Evolutionary conservation across 2,113 vertebrate species (phyloP).

Genomic region (Cynopterus brachyotis): DNA sequence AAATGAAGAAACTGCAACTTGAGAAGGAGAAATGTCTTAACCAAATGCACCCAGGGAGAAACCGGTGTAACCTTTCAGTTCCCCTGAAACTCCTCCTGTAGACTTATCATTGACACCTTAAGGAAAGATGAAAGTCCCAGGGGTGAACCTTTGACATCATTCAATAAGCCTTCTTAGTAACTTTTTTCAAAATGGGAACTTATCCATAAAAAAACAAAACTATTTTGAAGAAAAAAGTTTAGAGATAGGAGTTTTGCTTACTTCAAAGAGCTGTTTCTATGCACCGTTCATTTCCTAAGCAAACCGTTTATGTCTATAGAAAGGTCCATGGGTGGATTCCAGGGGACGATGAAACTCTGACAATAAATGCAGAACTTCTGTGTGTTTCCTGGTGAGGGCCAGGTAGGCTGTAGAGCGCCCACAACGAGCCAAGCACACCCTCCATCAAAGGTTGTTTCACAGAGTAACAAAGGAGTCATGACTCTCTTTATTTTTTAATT

Average conservation of each 20-base stretch:
- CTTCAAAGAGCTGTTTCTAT: background rate
- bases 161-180: background rate
- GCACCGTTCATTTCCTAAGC: background rate
- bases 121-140: background rate
- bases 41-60: background rate
- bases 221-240: background rate
- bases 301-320: background rate
- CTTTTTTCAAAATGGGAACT: constrained; percentile 40
- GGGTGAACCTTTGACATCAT: background rate
- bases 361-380: background rate
- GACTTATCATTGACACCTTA: background rate
- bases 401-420: background rate
- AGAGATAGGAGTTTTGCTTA: constrained; percentile 16
- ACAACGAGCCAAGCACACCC: background rate
- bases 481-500: background rate
- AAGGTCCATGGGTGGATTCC: background rate
- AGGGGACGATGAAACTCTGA: background rate
- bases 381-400: background rate
- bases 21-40: background rate
- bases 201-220: constrained; percentile 5
- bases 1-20: background rate
- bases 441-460: background rate
- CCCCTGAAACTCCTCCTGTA: background rate
- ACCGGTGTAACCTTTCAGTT: background rate
- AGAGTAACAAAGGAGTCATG: background rate